phyloP scores from a whole-genome alignment of 1,140 invertebrate species.

The Melitaea cinxia region DNA sequence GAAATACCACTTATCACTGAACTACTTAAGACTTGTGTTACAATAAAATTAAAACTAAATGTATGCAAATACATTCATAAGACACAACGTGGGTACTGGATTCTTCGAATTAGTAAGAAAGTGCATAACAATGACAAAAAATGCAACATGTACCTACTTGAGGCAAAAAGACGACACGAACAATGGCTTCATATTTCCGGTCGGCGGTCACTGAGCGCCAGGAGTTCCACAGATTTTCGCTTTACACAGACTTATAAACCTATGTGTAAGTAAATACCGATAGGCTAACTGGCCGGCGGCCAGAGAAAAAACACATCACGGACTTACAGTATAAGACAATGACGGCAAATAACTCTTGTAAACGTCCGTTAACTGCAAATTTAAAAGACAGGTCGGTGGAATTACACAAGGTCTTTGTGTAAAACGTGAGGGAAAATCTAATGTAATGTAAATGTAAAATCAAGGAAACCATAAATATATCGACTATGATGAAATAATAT shows the following conservation, averaged over 20 bases:
- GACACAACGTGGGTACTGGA: conserved; percentile 21
- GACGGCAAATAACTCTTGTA: conserved; percentile 5
- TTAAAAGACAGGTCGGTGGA: neutral
- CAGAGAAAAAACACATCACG: conserved; percentile 39
- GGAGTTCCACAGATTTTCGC: conserved; percentile 47
- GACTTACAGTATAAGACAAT: conserved; percentile 6
- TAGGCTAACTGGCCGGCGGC: conserved; percentile 52
- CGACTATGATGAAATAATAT: neutral
- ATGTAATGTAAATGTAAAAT: neutral
- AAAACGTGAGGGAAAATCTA: neutral
- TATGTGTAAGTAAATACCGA: conserved; percentile 55
- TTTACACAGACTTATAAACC: conserved; percentile 43
- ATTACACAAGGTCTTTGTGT: neutral
- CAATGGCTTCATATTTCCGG: conserved; percentile 69
- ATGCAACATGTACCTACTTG: conserved; percentile 30
- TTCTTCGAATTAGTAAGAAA: conserved; percentile 41
- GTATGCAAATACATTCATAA: conserved; percentile 27
- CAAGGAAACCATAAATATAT: neutral
- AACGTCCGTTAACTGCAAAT: neutral
- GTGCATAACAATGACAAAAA: conserved; percentile 44
- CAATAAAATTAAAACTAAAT: conserved; percentile 14
- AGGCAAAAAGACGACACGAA: conserved; percentile 54
- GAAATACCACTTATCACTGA: neutral
- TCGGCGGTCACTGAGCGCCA: conserved; percentile 42
- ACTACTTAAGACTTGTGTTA: neutral